phyloP scores from a whole-genome alignment of 1,140 invertebrate genomes.

The Andricus grossulariae region DNA sequence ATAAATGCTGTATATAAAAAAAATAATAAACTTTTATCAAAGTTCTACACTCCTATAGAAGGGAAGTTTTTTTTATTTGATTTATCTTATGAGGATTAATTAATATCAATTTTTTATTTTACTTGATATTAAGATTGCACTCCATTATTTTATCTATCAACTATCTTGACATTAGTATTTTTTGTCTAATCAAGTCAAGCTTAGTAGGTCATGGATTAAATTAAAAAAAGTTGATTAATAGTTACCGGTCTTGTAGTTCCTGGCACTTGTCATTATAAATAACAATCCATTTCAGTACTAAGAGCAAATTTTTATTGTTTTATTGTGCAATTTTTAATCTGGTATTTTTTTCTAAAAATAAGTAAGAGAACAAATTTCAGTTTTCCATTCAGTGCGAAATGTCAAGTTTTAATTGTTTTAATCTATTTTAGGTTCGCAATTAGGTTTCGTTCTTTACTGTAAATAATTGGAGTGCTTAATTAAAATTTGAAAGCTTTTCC shows the following conservation, averaged over 20 bases:
- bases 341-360: no score
- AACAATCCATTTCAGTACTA: background rate
- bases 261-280: conserved; percentile 13
- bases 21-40: background rate
- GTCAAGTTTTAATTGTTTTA: no score
- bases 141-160: background rate
- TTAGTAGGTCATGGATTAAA: background rate
- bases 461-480: no score
- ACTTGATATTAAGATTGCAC: background rate
- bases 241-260: conserved; percentile 25
- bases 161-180: background rate
- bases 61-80: no score
- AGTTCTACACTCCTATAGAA: no score
- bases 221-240: background rate
- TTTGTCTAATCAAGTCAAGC: conserved; percentile 2
- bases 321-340: background rate
- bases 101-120: no score
- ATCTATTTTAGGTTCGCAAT: no score
- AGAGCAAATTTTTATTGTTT: conserved; percentile 24
- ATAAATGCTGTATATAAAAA: background rate
- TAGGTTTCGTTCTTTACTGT: no score
- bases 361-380: no score
- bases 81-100: no score
- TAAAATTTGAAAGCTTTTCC: no score
- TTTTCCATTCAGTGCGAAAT: no score